Base-by-base conservation (phyloP, 2,888 invertebrate genomes). In the Mycalesis mineus region DNA sequence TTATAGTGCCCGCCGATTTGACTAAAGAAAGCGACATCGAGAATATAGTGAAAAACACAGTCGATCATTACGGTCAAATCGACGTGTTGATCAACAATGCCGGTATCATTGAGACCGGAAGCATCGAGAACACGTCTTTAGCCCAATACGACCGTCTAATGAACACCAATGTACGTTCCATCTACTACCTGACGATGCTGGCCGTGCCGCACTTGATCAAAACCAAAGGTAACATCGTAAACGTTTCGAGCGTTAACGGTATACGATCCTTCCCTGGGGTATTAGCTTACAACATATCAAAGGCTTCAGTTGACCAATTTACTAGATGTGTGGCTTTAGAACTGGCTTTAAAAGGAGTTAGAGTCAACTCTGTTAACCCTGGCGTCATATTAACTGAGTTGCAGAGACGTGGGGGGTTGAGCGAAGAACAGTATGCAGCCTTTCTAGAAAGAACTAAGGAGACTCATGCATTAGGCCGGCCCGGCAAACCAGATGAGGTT, bases 181-280 rank as follows among this genome's bases (percentile, higher is more conserved):
- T 96, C 14, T 95, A 95, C 74, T 92, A 95, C 60, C 78, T 98
- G 63, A 97, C 96, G 0, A 95, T 95, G 93, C 78, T 97, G 49
- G 95, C 97, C 3, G 95, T 96, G 0, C 98, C 98, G 0, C 93
- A 97, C 83, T 89, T 98, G 15, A 88, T 96, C 2, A 92, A 94
- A 80, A 92, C 93, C 0, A 95, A 96, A 81, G 97, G 97, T n/a
- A 96, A 94, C 66, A 94, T 98, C 68, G 97, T 99, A 0, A 99
- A 98, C 78, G 95, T 99, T 0, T 98, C 98, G 1, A 98, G 98
- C 78, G 97, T 98, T 0, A 96, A 95, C 72, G 98, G 98, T 2
- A 91, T 97, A 22, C 91, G 98, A 72, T 93, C 98, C 45, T 98
- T 98, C 77, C 94, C 98, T 1, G 95, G 95, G 7, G 95, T 98